Conservation (phyloP, 2,113 vertebrate genomes). For the Coturnix japonica region DNA sequence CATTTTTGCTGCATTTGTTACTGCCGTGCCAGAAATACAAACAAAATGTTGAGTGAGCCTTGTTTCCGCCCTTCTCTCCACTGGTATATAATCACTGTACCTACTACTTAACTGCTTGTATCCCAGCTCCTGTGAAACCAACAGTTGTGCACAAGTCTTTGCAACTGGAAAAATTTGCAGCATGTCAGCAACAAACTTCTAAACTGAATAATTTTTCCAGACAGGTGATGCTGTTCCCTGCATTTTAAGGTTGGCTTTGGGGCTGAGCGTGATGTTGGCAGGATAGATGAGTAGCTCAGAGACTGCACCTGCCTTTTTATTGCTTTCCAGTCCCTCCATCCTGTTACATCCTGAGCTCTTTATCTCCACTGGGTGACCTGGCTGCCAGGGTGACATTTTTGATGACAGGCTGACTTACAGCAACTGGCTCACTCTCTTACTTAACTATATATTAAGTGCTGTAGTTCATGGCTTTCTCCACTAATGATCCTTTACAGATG, state of each 20-base stretch:
- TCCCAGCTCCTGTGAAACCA: not conserved
- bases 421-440: not conserved
- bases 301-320: not conserved
- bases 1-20: not conserved
- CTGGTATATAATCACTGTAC: not conserved
- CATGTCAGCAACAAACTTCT: not conserved
- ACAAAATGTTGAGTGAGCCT: not conserved
- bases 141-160: not conserved
- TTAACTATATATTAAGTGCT: not conserved
- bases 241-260: not conserved
- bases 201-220: not conserved
- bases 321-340: not conserved
- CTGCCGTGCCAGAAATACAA: not conserved
- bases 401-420: not conserved
- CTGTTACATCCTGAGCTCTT: not conserved
- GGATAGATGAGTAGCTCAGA: not conserved
- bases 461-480: not conserved
- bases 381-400: not conserved
- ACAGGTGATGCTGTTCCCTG: not conserved
- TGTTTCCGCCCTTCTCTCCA: not conserved
- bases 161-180: not conserved
- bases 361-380: not conserved
- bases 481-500: not conserved
- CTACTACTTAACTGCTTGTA: not conserved
- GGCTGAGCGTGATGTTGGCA: not conserved